These are phyloP conservation scores for Gymnocheta viridis DNA, from an alignment of 2,888 invertebrate species.

Conservation along the genomic window DNA sequence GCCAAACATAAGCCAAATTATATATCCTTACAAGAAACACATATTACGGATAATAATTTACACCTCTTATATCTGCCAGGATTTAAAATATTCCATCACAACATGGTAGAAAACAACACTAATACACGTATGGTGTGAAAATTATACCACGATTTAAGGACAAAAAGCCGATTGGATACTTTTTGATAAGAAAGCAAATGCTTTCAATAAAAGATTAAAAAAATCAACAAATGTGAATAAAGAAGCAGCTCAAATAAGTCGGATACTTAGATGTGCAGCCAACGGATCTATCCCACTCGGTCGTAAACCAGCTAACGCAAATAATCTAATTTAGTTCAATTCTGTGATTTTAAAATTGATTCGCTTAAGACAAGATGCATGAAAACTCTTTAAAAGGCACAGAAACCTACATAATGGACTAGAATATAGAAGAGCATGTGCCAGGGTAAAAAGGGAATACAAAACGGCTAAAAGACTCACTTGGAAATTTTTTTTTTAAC, in stretches of 20 bases:
- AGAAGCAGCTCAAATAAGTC: no score
- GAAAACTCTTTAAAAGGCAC: background rate
- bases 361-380: background rate
- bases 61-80: slow-evolving; percentile 9
- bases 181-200: no score
- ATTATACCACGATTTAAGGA: no score
- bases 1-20: slow-evolving; percentile 22
- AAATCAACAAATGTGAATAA: background rate
- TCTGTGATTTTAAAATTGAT: background rate
- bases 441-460: no score
- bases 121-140: no score
- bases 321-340: background rate
- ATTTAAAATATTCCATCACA: background rate
- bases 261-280: background rate
- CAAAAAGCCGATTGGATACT: no score
- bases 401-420: background rate
- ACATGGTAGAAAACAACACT: no score
- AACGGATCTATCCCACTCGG: background rate
- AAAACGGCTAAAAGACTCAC: no score
- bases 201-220: background rate
- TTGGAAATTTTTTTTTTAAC: no score
- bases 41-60: background rate
- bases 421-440: background rate
- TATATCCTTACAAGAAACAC: background rate
- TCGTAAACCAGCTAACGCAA: background rate